These are phyloP conservation scores for Adineta ricciae DNA, from an alignment of 2,888 invertebrate species.

Conservation along the genomic window DNA sequence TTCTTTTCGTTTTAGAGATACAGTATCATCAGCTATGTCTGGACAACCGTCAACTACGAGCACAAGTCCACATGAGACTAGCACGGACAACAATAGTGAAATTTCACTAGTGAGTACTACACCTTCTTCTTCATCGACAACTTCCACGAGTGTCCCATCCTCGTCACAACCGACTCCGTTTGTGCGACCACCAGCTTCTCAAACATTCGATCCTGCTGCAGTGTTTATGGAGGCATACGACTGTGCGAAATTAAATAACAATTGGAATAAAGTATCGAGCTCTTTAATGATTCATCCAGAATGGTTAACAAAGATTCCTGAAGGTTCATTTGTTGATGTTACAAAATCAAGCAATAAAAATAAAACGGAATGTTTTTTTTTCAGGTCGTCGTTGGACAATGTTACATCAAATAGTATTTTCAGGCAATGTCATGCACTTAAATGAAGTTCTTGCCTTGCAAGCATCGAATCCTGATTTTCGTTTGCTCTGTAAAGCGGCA, in stretches of 20 bases:
- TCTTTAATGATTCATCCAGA: not conserved
- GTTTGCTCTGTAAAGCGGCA: not conserved
- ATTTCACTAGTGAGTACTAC: not conserved
- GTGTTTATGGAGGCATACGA: not conserved
- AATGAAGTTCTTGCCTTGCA: constrained; percentile 8
- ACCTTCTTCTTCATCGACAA: not conserved
- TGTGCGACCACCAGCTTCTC: not conserved
- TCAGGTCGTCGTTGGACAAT: not conserved
- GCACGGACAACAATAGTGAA: not conserved
- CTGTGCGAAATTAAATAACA: not conserved
- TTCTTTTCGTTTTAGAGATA: not conserved
- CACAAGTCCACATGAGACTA: not conserved
- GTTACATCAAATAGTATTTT: not conserved
- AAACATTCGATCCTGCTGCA: not conserved
- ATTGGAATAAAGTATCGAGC: not conserved
- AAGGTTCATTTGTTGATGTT: not conserved
- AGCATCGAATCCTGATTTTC: not conserved
- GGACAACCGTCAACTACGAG: not conserved
- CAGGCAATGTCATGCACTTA: not conserved
- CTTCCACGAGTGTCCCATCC: no score
- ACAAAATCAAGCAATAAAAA: not conserved
- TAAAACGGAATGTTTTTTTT: not conserved
- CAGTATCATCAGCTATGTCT: not conserved
- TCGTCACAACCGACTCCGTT: not conserved
- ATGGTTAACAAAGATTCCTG: not conserved